Evolutionary conservation across 2,888 invertebrate species (phyloP), one percentile per base, ranked within the genome.

Genomic region (Pyrgus malvae): DNA sequence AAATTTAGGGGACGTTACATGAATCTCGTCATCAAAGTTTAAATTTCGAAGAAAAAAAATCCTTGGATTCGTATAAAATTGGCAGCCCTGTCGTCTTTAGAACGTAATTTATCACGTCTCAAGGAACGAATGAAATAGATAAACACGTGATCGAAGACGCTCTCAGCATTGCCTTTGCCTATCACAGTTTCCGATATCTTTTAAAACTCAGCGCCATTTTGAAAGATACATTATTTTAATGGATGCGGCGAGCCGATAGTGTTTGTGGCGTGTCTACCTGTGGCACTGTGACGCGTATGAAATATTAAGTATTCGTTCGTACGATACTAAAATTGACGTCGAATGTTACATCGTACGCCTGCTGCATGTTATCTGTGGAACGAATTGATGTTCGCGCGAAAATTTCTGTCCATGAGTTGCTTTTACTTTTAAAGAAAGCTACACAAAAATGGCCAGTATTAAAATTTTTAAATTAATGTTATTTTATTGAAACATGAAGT

Each of bases 211-310:
- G 67, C 72, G 74, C 69, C 69, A 69, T 78, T 79, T 76, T 76
- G 73, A 76, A 66, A 63, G 70, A 65, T 72, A 70, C 80, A 78
- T 78, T 80, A 78, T 78, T 80, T 77, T 83, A 82, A 83, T 83
- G 81, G 77, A 69, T 53, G 61, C 63, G 53, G 60, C 61, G 69
- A 60, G 54, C 48, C 50, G 63, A 72, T 73, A 65, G 67, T 67
- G 68, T 55, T 27, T 29, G 51, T 45, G 37, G 29, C 12, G 21
- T 21, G n/a, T 42, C 35, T 45, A 78, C 71, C 72, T 76, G 72
- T 67, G 69, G 63, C 55, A 45, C 38, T 48, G 55, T 45, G 51
- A 54, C 23, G 44, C 31, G 38, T 54, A 54, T 56, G 53, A 54
- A 53, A 59, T 57, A 59, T 60, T 51, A 53, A 55, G 38, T 44